Base-by-base conservation (phyloP, 2,797 vertebrate species). In the Rhynchonycteris naso region DNA sequence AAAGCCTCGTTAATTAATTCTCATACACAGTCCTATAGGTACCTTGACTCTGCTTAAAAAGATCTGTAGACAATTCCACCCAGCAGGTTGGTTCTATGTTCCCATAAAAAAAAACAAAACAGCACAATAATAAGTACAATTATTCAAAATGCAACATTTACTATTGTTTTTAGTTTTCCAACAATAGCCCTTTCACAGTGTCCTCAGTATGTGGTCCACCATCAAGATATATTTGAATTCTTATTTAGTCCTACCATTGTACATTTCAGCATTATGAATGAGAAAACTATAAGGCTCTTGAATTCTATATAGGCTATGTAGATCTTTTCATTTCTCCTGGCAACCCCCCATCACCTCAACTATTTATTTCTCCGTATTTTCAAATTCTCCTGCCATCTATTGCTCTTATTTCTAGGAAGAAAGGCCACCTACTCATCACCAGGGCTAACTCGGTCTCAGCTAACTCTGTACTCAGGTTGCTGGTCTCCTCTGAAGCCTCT, bases 1-100 rank as follows among this genome's bases (percentile, higher is more conserved):
- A 95, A 72, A 81, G 21, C 87, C 82, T 90, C 47, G 79, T 74
- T 95, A 95, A 94, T 95, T 95, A 92, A 83, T 90, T 90, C 63
- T 93, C 74, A 95, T 5, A 35, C 9, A 75, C 5, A 90, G 15
- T 61, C 26, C 54, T 88, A 65, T 26, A 83, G 47, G 52, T 76
- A 79, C n/a, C 12, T 56, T 86, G 82, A 92, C 56, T 76, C 59
- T 72, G 6, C 58, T 90, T 90, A 66, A 43, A 89, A 90, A 88
- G 88, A 83, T 74, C 16, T 80, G 68, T 47, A 87, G 30, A 83
- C 63, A 82, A 22, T 47, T 90, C 56, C 2, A 72, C 65, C n/a
- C 38, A 96, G 90, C 28, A 94, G 28, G n/a, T 58, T 92, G 33
- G 8, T 52, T 58, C 54, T 50, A 35, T 52, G 9, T 69, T 74